These are phyloP conservation scores for Andrena hattorfiana DNA, from an alignment of 2,888 invertebrate species.

Conservation along the genomic window DNA sequence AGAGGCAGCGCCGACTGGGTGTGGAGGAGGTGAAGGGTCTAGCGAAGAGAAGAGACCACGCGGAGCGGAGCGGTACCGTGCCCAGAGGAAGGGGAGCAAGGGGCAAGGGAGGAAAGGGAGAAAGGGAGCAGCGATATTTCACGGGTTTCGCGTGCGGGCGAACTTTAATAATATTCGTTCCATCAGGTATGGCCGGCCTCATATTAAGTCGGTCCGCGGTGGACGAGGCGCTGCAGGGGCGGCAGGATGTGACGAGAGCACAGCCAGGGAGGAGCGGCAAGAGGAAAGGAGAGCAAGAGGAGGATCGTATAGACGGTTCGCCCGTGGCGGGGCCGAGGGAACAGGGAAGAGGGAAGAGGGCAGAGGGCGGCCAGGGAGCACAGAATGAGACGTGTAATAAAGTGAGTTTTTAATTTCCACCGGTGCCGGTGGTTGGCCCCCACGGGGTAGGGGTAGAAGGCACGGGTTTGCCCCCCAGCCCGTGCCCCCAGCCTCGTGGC, in stretches of 20 bases:
- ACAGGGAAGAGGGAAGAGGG: conserved; percentile 30
- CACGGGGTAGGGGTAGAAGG: conserved; percentile 75
- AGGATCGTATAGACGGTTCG: conserved; percentile 55
- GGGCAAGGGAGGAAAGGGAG: conserved; percentile 26
- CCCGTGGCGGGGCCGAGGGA: conserved; percentile 42
- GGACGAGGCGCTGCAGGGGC: conserved; percentile 69
- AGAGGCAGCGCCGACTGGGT: conserved; percentile 23
- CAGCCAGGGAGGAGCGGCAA: conserved; percentile 23
- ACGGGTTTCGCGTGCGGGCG: conserved; percentile 83
- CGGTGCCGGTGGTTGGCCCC: conserved; percentile 79
- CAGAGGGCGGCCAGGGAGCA: conserved; percentile 56
- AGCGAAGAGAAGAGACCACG: conserved; percentile 41
- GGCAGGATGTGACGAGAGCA: conserved; percentile 63
- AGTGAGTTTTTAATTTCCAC: conserved; percentile 85
- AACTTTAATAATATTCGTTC: conserved; percentile 85
- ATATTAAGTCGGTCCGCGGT: conserved; percentile 81
- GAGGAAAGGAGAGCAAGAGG: conserved; percentile 50
- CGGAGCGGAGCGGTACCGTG: conserved; percentile 14
- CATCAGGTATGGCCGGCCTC: conserved; percentile 84
- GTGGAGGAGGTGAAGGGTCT: conserved; percentile 56
- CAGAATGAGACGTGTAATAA: conserved; percentile 85
- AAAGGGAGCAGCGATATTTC: conserved; percentile 80
- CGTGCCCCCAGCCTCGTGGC: conserved; percentile 76
- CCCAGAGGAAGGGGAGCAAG: conserved; percentile 18
- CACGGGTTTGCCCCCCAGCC: conserved; percentile 73